Percentiles rank a stretch among this genome's conserved stretches.
These are phyloP conservation scores for Orientallactaga bullata DNA, from an alignment of 2,113 vertebrate genomes.

Conservation along the genomic window DNA sequence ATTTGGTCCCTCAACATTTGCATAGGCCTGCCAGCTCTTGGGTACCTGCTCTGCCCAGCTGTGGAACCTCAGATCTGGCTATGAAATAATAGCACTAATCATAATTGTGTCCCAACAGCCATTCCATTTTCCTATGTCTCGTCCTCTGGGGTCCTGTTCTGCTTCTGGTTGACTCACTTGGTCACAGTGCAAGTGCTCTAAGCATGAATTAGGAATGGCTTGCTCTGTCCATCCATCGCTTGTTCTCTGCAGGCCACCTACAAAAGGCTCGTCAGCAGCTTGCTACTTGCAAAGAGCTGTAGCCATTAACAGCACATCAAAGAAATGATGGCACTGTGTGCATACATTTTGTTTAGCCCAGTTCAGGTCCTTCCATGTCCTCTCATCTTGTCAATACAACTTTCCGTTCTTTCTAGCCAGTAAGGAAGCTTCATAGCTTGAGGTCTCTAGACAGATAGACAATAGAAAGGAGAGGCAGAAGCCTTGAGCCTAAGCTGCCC, in stretches of 20 bases:
- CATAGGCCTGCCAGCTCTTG: neutral
- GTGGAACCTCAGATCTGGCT: slow-evolving; percentile 1
- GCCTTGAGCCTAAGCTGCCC: slow-evolving; percentile 64
- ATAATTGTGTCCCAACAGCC: slow-evolving; percentile 45
- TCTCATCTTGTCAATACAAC: neutral
- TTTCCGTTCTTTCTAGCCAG: neutral
- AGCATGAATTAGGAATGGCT: slow-evolving; percentile 75
- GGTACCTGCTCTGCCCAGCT: slow-evolving; percentile 13
- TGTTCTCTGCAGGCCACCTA: slow-evolving; percentile 40
- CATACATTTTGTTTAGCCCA: neutral
- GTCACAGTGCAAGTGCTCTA: neutral
- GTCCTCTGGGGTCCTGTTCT: slow-evolving; percentile 20
- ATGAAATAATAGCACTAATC: neutral
- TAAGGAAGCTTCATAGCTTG: slow-evolving; percentile 20
- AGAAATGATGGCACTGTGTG: neutral
- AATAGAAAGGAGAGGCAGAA: slow-evolving; percentile 58
- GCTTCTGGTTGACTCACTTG: slow-evolving; percentile 48
- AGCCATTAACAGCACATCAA: slow-evolving; percentile 50
- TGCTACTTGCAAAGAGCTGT: neutral
- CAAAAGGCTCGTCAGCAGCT: slow-evolving; percentile 48
- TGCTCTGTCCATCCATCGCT: slow-evolving; percentile 53
- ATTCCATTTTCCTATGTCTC: slow-evolving; percentile 59
- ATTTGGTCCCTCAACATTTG: slow-evolving; percentile 1
- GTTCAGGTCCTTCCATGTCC: neutral
- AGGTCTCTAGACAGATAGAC: slow-evolving; percentile 51